Percentiles rank a stretch among this genome's conserved stretches.
These are phyloP conservation scores for Drosophila parvula DNA, from an alignment of 1,140 invertebrate genomes.

Conservation along the genomic window DNA sequence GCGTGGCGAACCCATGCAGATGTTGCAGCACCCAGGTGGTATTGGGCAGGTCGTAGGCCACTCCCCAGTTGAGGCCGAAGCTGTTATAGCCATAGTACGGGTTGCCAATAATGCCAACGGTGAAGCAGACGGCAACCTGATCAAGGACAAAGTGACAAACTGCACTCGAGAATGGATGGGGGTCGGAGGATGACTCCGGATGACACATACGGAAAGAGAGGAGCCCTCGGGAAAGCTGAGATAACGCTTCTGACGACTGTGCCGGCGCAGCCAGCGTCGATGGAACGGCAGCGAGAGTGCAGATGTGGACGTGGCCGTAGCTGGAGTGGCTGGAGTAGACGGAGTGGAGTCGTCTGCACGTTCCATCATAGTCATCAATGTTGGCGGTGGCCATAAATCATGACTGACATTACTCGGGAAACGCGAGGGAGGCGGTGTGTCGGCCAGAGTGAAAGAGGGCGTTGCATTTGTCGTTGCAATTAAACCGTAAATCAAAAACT, in stretches of 20 bases:
- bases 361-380: slow-evolving; percentile 73
- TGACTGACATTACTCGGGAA: slow-evolving; percentile 28
- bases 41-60: slow-evolving; percentile 90
- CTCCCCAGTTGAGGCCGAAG: slow-evolving; percentile 88
- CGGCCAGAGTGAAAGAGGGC: slow-evolving; percentile 17
- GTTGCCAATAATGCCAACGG: slow-evolving; percentile 82
- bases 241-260: slow-evolving; percentile 78
- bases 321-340: too few relatives aligned
- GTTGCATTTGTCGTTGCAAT: slow-evolving; percentile 72
- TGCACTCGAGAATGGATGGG: not conserved
- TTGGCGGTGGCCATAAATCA: slow-evolving; percentile 65
- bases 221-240: slow-evolving; percentile 84
- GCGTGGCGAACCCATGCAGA: slow-evolving; percentile 76
- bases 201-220: slow-evolving; percentile 76
- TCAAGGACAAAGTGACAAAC: slow-evolving; percentile 33
- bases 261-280: slow-evolving; percentile 37
- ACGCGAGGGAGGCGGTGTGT: slow-evolving; percentile 2
- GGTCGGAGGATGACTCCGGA: slow-evolving; percentile 6
- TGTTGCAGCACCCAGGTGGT: slow-evolving; percentile 86
- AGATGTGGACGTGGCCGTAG: slow-evolving; percentile 31
- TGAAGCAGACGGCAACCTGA: slow-evolving; percentile 80
- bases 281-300: slow-evolving; percentile 24
- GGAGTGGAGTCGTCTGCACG: slow-evolving; percentile 47
- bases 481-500: slow-evolving; percentile 82
- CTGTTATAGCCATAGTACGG: slow-evolving; percentile 72